These are phyloP conservation scores for Odontocerum albicorne DNA, from an alignment of 2,888 invertebrate species.

Conservation along the genomic window DNA sequence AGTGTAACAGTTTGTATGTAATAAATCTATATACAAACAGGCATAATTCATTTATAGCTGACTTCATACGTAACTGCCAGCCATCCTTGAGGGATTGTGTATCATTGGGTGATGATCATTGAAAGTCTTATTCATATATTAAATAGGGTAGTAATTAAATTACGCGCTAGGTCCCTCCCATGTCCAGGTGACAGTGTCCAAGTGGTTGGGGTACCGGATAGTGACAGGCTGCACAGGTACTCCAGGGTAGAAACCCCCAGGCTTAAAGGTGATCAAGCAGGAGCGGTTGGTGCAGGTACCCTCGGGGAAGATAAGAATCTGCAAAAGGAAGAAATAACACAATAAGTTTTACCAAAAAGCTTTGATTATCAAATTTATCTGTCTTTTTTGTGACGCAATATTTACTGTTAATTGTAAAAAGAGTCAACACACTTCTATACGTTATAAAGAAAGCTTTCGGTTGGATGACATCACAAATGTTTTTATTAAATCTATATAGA, in stretches of 20 bases:
- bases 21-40: no score
- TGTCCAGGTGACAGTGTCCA: conserved; percentile 90
- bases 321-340: conserved; percentile 39
- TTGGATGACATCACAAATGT: no score
- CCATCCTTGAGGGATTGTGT: not conserved
- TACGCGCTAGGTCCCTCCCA: conserved; percentile 95
- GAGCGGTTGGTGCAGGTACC: conserved; percentile 95
- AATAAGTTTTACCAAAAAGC: no score
- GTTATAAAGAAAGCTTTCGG: no score
- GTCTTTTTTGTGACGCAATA: no score
- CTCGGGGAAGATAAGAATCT: conserved; percentile 93
- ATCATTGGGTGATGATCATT: not conserved
- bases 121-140: not conserved
- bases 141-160: conserved; percentile 48
- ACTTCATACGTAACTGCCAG: not conserved
- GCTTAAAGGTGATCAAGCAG: conserved; percentile 86
- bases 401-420: no score
- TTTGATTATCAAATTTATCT: no score
- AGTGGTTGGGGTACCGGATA: conserved; percentile 85
- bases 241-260: conserved; percentile 93
- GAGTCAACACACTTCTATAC: no score
- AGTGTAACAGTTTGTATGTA: no score
- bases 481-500: no score
- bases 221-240: conserved; percentile 95
- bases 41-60: no score